phyloP scores from a whole-genome alignment of 2,888 invertebrate genomes.

The Drosophila monieri region DNA sequence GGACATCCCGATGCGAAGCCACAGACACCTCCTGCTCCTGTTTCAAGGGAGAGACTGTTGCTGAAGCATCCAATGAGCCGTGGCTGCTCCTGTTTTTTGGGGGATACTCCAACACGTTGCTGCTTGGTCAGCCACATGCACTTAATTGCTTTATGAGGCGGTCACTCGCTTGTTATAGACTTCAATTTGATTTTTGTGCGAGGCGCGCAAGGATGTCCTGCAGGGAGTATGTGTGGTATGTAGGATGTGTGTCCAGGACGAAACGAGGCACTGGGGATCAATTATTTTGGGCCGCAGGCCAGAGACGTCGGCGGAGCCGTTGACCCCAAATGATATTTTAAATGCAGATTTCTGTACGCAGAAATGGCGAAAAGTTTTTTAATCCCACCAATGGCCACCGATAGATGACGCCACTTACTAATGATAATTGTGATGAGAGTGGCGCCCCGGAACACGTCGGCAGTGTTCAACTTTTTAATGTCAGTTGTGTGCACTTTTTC shows the following conservation, averaged over 20 bases:
- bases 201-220: conserved; percentile 42
- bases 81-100: conserved; percentile 19
- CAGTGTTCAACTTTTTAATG: conserved; percentile 67
- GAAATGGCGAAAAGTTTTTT: conserved; percentile 66
- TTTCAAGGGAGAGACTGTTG: conserved; percentile 1
- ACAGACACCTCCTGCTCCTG: background rate
- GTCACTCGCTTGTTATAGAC: conserved; percentile 80
- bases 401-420: conserved; percentile 22
- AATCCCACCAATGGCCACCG: conserved; percentile 69
- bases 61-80: conserved; percentile 28
- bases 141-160: conserved; percentile 83
- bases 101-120: conserved; percentile 74
- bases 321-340: conserved; percentile 62
- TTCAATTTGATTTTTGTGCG: conserved; percentile 78
- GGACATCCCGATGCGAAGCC: background rate
- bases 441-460: conserved; percentile 16
- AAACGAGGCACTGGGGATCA: conserved; percentile 78
- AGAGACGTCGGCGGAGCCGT: conserved; percentile 59
- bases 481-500: conserved; percentile 57
- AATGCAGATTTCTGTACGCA: conserved; percentile 57
- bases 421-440: conserved; percentile 9
- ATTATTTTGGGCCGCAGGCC: conserved; percentile 66
- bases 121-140: conserved; percentile 82
- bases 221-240: too few species aligned
- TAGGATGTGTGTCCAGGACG: background rate